Evolutionary conservation across 2,797 vertebrate genomes (phyloP).

Genomic region (Merluccius polli): DNA sequence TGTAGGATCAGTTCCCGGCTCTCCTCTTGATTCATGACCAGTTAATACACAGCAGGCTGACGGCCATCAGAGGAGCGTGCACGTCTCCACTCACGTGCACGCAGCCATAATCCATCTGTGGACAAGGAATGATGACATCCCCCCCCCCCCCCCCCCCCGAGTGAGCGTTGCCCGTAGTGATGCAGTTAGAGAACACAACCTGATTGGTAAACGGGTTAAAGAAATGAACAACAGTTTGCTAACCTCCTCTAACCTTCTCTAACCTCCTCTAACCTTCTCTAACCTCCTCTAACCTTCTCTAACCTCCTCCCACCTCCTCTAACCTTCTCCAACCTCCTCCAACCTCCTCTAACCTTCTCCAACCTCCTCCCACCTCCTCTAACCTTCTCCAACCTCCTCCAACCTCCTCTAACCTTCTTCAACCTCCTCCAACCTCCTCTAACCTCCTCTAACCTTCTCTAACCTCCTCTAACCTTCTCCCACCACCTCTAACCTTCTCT

Average conservation of each 20-base stretch:
- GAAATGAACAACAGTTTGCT: too few species aligned
- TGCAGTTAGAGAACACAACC: too few species aligned
- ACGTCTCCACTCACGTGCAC: conserved; percentile 1
- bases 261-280: neutral
- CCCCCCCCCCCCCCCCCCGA: neutral
- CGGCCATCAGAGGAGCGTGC: neutral
- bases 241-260: neutral
- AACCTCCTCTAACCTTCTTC: neutral
- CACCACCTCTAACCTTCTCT: too few species aligned
- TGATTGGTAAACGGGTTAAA: too few species aligned
- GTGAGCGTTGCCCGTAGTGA: too few species aligned
- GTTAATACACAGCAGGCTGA: neutral
- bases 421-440: neutral
- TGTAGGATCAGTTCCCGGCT: neutral
- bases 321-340: neutral
- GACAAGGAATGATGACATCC: neutral
- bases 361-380: neutral
- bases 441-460: neutral
- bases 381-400: neutral
- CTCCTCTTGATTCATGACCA: neutral
- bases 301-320: neutral
- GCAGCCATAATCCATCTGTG: neutral
- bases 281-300: neutral
- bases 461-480: neutral
- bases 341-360: neutral